Base-by-base conservation (phyloP, 1,140 invertebrate species). In the Aphelinus atriplicis region DNA sequence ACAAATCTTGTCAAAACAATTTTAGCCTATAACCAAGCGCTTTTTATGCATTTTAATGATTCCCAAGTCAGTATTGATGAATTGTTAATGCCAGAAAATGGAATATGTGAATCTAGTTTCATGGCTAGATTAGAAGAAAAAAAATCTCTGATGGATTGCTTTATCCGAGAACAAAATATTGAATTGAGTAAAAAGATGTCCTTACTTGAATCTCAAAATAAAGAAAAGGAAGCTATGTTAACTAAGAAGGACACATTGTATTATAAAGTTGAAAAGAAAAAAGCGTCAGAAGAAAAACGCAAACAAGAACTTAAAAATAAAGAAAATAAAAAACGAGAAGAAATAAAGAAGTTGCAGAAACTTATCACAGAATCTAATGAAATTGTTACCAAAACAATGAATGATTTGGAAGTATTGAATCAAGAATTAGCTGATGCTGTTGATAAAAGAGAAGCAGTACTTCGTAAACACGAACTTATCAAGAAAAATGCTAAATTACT, bases 71-170 rank as follows among this genome's bases (percentile, higher is more conserved):
- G 82, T 71, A 43, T 82, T 10, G 73, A 82, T 51, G 77, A 84
- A n/a, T 71, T 84, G 26, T 79, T 78, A 45, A 76, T 86, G 45
- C 84, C 84, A 43, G 83, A 84, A 68, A 81, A 74, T 42, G 78
- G 77, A 66, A 67, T 83, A 26, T 69, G 77, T 7, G 51, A 78
- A 71, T 47, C 73, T 3, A 53, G 82, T n/a, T 77, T 82, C 67
- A 80, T 80, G 45, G 73, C 79, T 10, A 10, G 62, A 47, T 57
- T 86, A 62, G 63, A 78, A n/a, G 48, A 51, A 10, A 84, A 81
- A 67, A 68, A 61, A n/a, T 68, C 26, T 45, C 71, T 77, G n/a
- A 81, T 82, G 72, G 73, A 71, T n/a, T 57, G 62, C 2, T 73
- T 82, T 1, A 84, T 80, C 56, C 75, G 83, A 56, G 62, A 60